Evolutionary conservation across 2,888 invertebrate genomes (phyloP).

Genomic region (Drosophila austrosaltans): DNA sequence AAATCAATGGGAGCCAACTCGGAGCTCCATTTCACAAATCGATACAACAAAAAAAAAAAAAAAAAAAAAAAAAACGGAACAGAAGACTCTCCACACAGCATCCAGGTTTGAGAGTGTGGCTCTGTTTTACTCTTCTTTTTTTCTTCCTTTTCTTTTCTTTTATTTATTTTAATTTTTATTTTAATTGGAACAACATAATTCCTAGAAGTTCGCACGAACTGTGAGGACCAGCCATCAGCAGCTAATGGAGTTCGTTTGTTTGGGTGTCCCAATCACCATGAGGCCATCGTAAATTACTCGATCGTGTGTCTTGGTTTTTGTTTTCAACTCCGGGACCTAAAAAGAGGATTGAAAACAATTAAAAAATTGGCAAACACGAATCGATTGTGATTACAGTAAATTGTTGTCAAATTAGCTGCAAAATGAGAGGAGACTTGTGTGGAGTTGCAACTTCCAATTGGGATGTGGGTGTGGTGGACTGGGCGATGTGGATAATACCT

Average conservation of each 20-base stretch:
- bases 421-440: constrained; percentile 67
- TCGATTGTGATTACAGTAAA: constrained; percentile 81
- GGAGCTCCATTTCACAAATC: constrained; percentile 81
- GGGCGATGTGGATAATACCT: constrained; percentile 36
- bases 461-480: constrained; percentile 26
- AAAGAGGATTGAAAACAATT: constrained; percentile 82
- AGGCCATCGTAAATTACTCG: constrained; percentile 81
- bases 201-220: constrained; percentile 81
- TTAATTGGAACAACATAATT: constrained; percentile 84
- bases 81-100: constrained; percentile 19
- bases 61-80: constrained; percentile 20
- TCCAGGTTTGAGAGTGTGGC: constrained; percentile 64
- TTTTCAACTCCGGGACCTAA: constrained; percentile 30
- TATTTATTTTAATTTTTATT: constrained; percentile 77
- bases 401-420: constrained; percentile 81
- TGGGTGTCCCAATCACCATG: constrained; percentile 75
- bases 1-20: constrained; percentile 72
- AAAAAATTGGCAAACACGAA: constrained; percentile 83
- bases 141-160: constrained; percentile 50
- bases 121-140: constrained; percentile 48
- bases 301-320: constrained; percentile 67
- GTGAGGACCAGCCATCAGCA: constrained; percentile 45
- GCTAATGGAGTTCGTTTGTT: constrained; percentile 78
- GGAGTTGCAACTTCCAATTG: constrained; percentile 8
- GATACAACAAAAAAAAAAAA: constrained; percentile 62